Conservation (phyloP, 2,888 invertebrate genomes). For the Tachina fera region DNA sequence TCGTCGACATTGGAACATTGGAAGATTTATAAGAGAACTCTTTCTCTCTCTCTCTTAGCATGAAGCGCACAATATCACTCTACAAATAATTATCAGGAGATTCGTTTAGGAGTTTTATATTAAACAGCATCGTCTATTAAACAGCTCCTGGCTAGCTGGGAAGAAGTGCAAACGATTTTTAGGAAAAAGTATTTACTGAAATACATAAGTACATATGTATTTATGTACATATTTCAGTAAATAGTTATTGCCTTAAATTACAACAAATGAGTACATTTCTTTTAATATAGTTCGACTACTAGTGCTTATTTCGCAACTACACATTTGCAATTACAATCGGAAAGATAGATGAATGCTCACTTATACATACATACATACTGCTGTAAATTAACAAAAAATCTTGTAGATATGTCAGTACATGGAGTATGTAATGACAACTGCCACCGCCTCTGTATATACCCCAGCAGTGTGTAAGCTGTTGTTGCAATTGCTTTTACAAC, state of each 20-base stretch:
- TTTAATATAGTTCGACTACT: constrained; percentile 26
- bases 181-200: neutral
- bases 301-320: constrained; percentile 34
- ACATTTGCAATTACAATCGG: constrained; percentile 20
- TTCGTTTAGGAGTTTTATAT: no score
- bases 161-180: constrained; percentile 1
- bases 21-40: no score
- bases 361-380: neutral
- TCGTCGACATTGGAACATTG: no score
- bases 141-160: no score
- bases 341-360: neutral
- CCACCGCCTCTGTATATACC: constrained; percentile 61
- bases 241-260: constrained; percentile 17
- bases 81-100: no score
- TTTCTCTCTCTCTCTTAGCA: no score
- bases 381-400: constrained; percentile 10
- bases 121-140: no score
- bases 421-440: constrained; percentile 65
- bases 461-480: neutral
- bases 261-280: constrained; percentile 28
- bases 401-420: constrained; percentile 43
- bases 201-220: neutral
- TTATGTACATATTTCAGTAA: neutral
- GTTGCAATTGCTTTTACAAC: constrained; percentile 58
- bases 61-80: no score